These are phyloP conservation scores for Maccullochella peelii DNA, from an alignment of 2,113 vertebrate genomes.

Conservation along the genomic window DNA sequence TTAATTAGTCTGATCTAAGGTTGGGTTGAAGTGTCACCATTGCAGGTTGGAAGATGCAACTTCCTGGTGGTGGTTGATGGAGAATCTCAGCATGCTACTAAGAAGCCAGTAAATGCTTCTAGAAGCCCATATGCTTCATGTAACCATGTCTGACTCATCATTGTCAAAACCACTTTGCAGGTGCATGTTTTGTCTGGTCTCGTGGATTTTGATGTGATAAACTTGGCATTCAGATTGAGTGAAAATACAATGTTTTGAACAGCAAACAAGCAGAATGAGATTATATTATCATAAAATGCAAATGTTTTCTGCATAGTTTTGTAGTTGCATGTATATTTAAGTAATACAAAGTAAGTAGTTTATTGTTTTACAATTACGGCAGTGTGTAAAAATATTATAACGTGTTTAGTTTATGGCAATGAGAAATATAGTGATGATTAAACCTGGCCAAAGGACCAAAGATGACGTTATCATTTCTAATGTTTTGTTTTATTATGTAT, in stretches of 20 bases:
- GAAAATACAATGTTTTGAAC: neutral
- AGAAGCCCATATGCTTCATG: constrained; percentile 67
- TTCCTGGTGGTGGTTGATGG: constrained; percentile 71
- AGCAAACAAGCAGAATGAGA: neutral
- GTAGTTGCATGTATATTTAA: neutral
- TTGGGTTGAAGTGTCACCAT: constrained; percentile 52
- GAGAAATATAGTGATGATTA: neutral
- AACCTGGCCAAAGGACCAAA: neutral
- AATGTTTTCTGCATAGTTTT: neutral
- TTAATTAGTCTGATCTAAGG: constrained; percentile 78
- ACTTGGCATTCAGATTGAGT: constrained; percentile 17
- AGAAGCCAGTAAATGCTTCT: constrained; percentile 61
- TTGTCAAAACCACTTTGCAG: constrained; percentile 62
- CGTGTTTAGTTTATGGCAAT: neutral
- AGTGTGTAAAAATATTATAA: neutral
- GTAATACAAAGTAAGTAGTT: neutral
- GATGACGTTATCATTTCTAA: neutral
- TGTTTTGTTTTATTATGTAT: neutral
- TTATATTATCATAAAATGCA: neutral
- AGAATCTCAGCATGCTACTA: constrained; percentile 69
- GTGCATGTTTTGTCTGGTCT: constrained; percentile 54
- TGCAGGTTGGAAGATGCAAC: constrained; percentile 59
- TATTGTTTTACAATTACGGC: neutral
- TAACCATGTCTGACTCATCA: constrained; percentile 62
- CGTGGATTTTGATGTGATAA: constrained; percentile 29